Base-by-base conservation (phyloP, 2,888 invertebrate genomes). In the Cantharis rustica region DNA sequence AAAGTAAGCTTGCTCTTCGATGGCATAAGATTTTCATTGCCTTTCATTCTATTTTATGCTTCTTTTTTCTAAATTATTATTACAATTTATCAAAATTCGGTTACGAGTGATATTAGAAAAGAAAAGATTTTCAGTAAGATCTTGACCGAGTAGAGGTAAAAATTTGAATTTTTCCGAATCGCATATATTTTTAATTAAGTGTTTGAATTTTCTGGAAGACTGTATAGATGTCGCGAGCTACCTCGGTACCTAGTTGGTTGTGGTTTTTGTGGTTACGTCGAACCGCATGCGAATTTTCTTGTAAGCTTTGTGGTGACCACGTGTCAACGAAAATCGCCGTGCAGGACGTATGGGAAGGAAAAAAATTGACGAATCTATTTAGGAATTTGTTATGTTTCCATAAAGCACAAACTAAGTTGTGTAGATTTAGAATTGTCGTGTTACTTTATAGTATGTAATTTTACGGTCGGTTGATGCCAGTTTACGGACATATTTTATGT, bases 401-500 rank as follows among this genome's bases (percentile, higher is more conserved):
- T 47, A 47, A 47, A 47, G n/a, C n/a, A 47, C n/a, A 47, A 47
- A 47, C 47, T 47, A 47, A 47, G 47, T 47, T 47, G 47, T 47
- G 47, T 47, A 47, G 47, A 47, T 47, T 47, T 47, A 47, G 47
- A 47, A 47, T 47, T 47, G 47, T 47, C 47, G 47, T 47, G 47
- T 47, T 47, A 47, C 47, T 47, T 47, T 47, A 23, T 20, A 23
- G 17, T 66, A 23, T 66, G 64, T 66, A 66, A 66, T 66, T 66
- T 66, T 66, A 17, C 64, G 64, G 64, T 66, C 23, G 64, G 64
- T 66, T 66, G 64, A 66, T 66, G 23, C 23, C 64, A 66, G 17
- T 66, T 66, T 66, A 66, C 64, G 64, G 17, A 17, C 23, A 66
- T 66, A 66, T 66, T 66, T 66, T 66, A 66, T 66, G 64, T 23